These are phyloP conservation scores for Crotalus horridus DNA, from an alignment of 2,113 vertebrate genomes.

Conservation along the genomic window DNA sequence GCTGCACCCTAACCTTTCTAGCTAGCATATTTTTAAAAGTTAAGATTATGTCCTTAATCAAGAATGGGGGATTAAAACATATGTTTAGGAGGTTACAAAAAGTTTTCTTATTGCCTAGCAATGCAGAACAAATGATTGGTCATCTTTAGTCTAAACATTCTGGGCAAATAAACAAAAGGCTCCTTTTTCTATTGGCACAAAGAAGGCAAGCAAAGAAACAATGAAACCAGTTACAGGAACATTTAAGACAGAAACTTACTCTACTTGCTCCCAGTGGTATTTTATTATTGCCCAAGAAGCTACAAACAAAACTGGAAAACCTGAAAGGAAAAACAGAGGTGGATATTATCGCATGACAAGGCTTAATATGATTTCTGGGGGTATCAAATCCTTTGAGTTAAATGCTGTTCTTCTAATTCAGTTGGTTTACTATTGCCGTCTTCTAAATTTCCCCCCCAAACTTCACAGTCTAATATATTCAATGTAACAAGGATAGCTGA, in stretches of 20 bases:
- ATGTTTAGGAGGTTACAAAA: background rate
- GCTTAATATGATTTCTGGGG: background rate
- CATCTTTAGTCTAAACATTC: background rate
- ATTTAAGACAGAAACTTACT: slow-evolving; percentile 68
- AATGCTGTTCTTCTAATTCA: background rate
- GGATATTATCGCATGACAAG: background rate
- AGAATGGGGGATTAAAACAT: background rate
- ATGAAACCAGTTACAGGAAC: background rate
- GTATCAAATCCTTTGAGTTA: background rate
- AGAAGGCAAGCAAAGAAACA: background rate
- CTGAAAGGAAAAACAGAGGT: slow-evolving; percentile 58
- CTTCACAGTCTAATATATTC: background rate
- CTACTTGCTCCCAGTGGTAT: slow-evolving; percentile 80
- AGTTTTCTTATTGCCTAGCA: background rate
- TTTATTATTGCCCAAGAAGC: slow-evolving; percentile 83
- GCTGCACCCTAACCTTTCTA: background rate
- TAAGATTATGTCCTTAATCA: background rate
- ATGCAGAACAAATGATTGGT: background rate
- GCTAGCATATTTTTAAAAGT: background rate
- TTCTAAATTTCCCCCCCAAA: background rate
- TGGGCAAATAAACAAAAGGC: slow-evolving; percentile 3
- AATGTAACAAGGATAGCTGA: background rate
- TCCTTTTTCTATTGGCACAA: background rate
- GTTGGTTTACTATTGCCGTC: background rate
- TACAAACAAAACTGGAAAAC: slow-evolving; percentile 84